Percentiles rank a stretch among this genome's conserved stretches.
These are phyloP conservation scores for Cheirogaleus medius DNA, from an alignment of 2,113 vertebrate genomes.

Conservation along the genomic window DNA sequence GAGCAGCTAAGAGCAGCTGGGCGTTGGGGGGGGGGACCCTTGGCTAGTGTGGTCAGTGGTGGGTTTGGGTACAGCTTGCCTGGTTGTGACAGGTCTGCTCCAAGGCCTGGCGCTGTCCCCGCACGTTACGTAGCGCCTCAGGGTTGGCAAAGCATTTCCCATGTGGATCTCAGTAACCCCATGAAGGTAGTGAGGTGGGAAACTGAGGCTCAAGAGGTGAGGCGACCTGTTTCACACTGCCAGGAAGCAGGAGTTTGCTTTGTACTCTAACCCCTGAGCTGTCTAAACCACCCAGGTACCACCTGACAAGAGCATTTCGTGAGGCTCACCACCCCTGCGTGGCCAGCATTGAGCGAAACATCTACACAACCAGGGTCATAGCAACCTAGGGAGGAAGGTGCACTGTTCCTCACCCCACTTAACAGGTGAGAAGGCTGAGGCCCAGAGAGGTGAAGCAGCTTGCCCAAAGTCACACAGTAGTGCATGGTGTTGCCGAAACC, in stretches of 20 bases:
- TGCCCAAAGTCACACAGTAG: background rate
- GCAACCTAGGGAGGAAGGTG: background rate
- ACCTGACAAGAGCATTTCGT: background rate
- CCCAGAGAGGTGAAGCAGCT: background rate
- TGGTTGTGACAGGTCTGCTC: background rate
- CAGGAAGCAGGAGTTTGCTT: background rate
- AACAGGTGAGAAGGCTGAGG: background rate
- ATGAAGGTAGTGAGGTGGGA: background rate
- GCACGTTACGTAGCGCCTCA: rapidly evolving
- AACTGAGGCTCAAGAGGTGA: background rate
- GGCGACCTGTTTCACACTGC: background rate
- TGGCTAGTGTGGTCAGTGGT: rapidly evolving
- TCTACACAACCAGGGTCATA: background rate
- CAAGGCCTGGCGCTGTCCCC: background rate
- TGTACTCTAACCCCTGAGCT: background rate
- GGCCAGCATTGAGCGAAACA: background rate
- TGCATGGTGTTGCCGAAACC: background rate
- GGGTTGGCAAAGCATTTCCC: background rate
- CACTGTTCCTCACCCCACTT: background rate
- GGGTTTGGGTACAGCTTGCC: background rate
- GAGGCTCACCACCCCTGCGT: rapidly evolving
- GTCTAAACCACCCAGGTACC: background rate
- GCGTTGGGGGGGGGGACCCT: too few relatives aligned
- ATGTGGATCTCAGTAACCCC: too few relatives aligned
- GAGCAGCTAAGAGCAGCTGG: background rate